Conservation (phyloP, 2,113 vertebrate genomes). For the Mellivora capensis region DNA sequence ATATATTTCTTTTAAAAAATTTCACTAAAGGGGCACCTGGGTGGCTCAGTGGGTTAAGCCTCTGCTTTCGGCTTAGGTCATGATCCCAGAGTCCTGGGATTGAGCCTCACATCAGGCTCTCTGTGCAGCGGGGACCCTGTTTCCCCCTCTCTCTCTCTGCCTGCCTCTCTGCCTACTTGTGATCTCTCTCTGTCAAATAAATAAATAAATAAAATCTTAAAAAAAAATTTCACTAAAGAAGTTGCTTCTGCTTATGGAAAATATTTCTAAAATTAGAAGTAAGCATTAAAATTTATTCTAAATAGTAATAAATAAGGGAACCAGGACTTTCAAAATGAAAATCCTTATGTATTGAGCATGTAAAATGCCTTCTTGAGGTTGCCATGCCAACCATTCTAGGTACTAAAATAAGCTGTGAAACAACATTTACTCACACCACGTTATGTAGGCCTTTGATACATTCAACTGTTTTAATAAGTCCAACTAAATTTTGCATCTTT, state of each 20-base stretch:
- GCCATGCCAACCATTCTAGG: constrained; percentile 57
- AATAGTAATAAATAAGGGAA: constrained; percentile 35
- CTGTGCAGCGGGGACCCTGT: no score
- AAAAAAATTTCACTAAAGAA: background rate
- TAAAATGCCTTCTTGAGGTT: constrained; percentile 36
- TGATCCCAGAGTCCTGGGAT: no score
- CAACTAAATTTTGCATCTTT: constrained; percentile 26
- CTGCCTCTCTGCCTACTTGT: no score
- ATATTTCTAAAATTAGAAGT: constrained; percentile 28
- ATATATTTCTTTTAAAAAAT: background rate
- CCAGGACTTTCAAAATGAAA: constrained; percentile 32
- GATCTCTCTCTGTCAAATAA: no score
- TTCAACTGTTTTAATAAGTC: background rate
- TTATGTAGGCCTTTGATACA: constrained; percentile 29
- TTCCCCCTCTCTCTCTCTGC: accelerated
- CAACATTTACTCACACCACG: constrained; percentile 40
- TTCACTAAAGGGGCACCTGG: background rate
- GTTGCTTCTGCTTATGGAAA: background rate
- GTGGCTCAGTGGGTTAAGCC: no score
- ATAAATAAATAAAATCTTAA: no score
- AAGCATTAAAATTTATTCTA: background rate
- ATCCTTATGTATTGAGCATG: constrained; percentile 23
- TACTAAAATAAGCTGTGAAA: constrained; percentile 38
- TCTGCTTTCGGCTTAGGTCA: no score
- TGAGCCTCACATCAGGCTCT: no score